Evolutionary conservation across 2,113 vertebrate species (phyloP).

Genomic region (Spizaetus ornatus): DNA sequence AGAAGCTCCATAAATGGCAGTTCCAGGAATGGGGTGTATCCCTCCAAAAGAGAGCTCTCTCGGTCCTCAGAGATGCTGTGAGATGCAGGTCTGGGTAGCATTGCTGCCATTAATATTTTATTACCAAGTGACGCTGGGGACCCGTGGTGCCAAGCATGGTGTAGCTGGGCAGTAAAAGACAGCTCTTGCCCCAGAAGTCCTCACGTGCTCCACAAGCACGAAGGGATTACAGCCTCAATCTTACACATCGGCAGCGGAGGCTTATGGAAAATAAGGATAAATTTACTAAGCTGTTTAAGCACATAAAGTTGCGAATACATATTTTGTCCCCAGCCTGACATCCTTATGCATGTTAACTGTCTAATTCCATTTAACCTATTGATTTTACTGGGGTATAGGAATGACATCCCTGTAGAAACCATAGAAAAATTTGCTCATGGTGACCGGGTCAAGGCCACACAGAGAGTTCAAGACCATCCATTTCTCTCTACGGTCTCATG

Average conservation of each 20-base stretch:
- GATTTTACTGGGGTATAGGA: not conserved
- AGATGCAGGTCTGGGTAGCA: not conserved
- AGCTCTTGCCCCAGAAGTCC: not conserved
- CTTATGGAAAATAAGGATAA: not conserved
- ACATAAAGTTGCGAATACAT: not conserved
- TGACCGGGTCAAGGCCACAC: not conserved
- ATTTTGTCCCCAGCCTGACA: not conserved
- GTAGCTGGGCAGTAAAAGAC: not conserved
- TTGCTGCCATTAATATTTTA: not conserved
- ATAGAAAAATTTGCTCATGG: not conserved
- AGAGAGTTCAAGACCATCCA: not conserved
- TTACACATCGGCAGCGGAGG: not conserved
- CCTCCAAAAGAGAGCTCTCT: not conserved
- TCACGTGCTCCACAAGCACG: rapidly evolving
- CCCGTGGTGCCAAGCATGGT: not conserved
- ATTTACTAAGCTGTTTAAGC: not conserved
- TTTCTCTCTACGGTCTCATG: not conserved
- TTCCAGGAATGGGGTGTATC: not conserved
- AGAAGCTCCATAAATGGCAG: not conserved
- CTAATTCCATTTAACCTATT: not conserved
- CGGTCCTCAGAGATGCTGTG: rapidly evolving
- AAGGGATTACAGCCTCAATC: not conserved
- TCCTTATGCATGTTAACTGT: not conserved
- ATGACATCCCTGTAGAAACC: not conserved
- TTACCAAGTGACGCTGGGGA: not conserved